Evolutionary conservation across 2,113 vertebrate species (phyloP).

Genomic region (Pollachius pollachius): DNA sequence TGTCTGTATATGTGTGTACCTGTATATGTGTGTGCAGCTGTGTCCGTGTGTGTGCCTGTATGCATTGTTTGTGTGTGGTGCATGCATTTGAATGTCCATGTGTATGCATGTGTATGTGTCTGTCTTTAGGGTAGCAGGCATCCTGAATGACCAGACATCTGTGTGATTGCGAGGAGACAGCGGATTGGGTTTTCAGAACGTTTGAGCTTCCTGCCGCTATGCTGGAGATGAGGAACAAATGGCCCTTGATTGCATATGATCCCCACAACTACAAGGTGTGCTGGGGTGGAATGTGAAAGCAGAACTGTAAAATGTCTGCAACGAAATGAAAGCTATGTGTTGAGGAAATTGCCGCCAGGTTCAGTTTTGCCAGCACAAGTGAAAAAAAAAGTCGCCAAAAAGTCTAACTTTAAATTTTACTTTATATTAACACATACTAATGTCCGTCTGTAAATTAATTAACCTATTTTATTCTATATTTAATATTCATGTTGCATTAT

Average conservation of each 20-base stretch:
- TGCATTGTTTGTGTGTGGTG: too few species aligned
- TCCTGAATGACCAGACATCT: conserved; percentile 36
- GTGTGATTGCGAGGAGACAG: conserved; percentile 47
- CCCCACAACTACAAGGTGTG: not conserved
- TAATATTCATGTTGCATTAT: too few species aligned
- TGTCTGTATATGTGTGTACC: not conserved
- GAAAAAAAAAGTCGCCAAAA: too few species aligned
- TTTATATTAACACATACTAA: too few species aligned
- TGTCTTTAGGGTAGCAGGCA: conserved; percentile 37
- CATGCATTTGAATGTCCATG: too few species aligned
- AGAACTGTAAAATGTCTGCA: not conserved
- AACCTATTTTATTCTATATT: too few species aligned
- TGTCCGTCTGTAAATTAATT: too few species aligned
- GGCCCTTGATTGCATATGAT: conserved; percentile 9
- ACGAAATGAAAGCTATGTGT: too few species aligned
- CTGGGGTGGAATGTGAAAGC: not conserved
- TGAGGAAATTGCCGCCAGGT: too few species aligned
- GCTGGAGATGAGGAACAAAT: conserved; percentile 19
- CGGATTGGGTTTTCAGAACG: conserved; percentile 26
- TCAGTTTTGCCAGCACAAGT: too few species aligned
- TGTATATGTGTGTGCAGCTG: conserved; percentile 1
- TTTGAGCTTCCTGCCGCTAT: conserved; percentile 7
- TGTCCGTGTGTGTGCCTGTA: not conserved
- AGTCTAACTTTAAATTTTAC: too few species aligned
- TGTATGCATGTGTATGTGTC: not conserved